Evolutionary conservation across 2,113 vertebrate genomes (phyloP).

Genomic region (Chaenogobius annularis): DNA sequence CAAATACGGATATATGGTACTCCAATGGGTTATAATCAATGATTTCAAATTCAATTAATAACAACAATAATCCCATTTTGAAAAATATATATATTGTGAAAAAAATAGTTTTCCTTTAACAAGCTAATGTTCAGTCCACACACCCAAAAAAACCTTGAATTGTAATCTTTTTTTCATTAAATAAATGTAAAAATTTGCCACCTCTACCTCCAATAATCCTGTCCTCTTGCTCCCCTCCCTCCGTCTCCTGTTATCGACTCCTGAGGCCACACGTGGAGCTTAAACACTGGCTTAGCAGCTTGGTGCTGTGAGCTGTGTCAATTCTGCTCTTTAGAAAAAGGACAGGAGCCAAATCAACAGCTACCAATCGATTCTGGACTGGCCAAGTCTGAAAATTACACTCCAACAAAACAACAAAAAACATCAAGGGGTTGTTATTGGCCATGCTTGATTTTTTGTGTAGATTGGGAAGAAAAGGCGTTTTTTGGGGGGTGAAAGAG

Average conservation of each 20-base stretch:
- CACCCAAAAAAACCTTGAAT: too few species aligned
- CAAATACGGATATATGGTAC: too few species aligned
- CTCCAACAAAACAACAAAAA: constrained; percentile 69
- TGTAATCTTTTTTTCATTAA: too few species aligned
- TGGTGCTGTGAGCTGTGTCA: constrained; percentile 66
- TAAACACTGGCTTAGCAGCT: constrained; percentile 63
- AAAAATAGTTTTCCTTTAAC: too few species aligned
- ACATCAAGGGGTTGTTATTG: constrained; percentile 64
- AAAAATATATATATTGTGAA: too few species aligned
- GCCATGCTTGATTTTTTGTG: constrained; percentile 43
- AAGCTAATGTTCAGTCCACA: too few species aligned
- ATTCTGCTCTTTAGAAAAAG: constrained; percentile 76
- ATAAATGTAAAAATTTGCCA: not conserved
- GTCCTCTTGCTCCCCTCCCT: constrained; percentile 47
- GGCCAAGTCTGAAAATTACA: constrained; percentile 64
- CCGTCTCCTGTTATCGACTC: constrained; percentile 63
- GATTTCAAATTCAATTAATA: too few species aligned
- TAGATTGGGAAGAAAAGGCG: constrained; percentile 34
- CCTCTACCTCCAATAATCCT: constrained; percentile 15
- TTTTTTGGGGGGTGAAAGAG: not conserved
- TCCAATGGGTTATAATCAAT: too few species aligned
- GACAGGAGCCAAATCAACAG: constrained; percentile 72
- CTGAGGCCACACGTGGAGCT: constrained; percentile 52
- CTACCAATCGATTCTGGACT: constrained; percentile 64
- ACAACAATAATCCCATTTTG: too few species aligned